Evolutionary conservation across 2,888 invertebrate genomes (phyloP).

Genomic region (Caradrina kadenii): DNA sequence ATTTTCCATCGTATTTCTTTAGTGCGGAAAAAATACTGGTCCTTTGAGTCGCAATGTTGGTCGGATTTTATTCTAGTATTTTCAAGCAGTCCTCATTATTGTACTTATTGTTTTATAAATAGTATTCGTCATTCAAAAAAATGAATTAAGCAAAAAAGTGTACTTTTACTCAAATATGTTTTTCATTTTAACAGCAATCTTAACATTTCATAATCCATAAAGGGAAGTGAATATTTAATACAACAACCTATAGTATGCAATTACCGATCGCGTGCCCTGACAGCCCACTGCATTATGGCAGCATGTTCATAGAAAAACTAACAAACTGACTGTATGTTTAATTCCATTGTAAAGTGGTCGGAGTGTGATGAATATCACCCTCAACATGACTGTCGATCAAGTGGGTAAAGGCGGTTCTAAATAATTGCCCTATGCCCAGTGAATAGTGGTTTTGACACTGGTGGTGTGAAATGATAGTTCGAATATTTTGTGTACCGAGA

Average conservation of each 20-base stretch:
- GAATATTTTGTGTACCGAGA: neutral
- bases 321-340: conserved; percentile 25
- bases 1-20: neutral
- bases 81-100: neutral
- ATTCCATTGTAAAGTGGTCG: conserved; percentile 22
- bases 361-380: neutral
- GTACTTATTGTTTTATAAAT: too few species aligned
- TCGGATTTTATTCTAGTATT: conserved; percentile 1
- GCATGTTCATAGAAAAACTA: conserved; percentile 37
- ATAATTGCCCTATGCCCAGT: neutral
- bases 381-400: neutral
- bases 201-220: conserved; percentile 12
- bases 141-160: too few species aligned
- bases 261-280: conserved; percentile 44
- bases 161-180: too few species aligned
- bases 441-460: neutral
- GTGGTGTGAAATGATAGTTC: too few species aligned
- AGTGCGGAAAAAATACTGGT: neutral
- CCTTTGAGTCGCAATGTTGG: neutral
- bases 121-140: too few species aligned
- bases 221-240: conserved; percentile 27
- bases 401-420: conserved; percentile 1
- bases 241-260: conserved; percentile 1
- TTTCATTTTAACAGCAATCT: conserved; percentile 2
- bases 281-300: conserved; percentile 33